These are phyloP conservation scores for Pardosa pseudoannulata DNA, from an alignment of 2,888 invertebrate species.

Conservation along the genomic window DNA sequence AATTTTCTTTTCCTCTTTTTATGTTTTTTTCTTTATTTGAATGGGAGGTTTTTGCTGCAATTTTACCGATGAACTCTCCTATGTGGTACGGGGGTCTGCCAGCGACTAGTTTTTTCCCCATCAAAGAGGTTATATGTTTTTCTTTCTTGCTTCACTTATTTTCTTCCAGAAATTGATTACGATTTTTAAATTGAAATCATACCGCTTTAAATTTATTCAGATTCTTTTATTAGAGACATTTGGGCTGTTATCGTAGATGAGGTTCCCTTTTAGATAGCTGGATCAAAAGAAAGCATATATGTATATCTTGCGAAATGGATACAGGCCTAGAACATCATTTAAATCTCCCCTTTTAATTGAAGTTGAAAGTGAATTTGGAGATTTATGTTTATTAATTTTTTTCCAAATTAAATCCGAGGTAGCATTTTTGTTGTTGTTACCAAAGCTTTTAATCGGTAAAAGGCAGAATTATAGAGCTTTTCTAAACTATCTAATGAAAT, in stretches of 20 bases:
- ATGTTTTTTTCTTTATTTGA: conserved; percentile 43
- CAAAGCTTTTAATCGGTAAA: no score
- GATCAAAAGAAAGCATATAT: no score
- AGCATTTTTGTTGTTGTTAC: no score
- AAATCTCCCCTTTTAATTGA: no score
- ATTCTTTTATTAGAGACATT: background rate
- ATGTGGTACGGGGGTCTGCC: background rate
- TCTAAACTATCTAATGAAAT: no score
- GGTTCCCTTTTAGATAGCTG: background rate
- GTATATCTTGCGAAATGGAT: no score
- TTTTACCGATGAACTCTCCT: conserved; percentile 21
- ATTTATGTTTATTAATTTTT: no score
- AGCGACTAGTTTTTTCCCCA: background rate
- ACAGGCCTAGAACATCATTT: no score
- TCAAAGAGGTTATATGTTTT: conserved; percentile 3
- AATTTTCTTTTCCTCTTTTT: conserved; percentile 49
- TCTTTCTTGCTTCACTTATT: conserved; percentile 21
- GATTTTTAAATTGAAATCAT: conserved; percentile 53
- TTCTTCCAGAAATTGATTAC: conserved; percentile 47
- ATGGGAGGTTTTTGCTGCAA: conserved; percentile 27
- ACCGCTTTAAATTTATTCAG: conserved; percentile 1
- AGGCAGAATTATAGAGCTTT: no score
- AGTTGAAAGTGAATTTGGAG: no score
- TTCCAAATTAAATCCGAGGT: no score
- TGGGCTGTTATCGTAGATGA: background rate